These are phyloP conservation scores for Lipotes vexillifer DNA, from an alignment of 2,113 vertebrate species.

Conservation along the genomic window DNA sequence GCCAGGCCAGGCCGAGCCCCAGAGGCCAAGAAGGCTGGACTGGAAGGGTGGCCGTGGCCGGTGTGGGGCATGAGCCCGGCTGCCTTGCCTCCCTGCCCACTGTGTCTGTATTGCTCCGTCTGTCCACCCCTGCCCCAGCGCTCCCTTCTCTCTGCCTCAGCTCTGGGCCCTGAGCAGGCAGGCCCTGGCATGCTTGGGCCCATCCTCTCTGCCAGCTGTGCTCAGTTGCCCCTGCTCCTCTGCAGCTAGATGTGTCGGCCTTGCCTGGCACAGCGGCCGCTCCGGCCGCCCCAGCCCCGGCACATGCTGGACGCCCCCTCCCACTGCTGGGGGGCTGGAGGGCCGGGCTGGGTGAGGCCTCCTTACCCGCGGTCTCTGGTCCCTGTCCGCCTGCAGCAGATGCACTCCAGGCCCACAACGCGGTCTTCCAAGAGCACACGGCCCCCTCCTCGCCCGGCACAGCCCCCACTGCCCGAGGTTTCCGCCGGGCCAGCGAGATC, in stretches of 20 bases:
- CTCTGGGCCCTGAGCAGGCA: not conserved
- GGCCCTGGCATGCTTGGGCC: not conserved
- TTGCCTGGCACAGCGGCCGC: not conserved
- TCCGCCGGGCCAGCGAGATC: constrained; percentile 96
- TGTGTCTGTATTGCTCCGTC: constrained; percentile 16
- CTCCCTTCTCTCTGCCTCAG: not conserved
- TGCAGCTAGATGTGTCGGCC: not conserved
- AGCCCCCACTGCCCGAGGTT: constrained; percentile 88
- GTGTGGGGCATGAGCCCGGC: not conserved
- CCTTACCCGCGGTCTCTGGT: constrained; percentile 53
- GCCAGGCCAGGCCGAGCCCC: not conserved
- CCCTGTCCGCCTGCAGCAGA: constrained; percentile 92
- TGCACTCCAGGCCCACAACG: constrained; percentile 95
- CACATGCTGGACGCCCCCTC: not conserved
- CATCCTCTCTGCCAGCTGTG: not conserved
- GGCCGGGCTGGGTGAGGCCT: constrained; percentile 59
- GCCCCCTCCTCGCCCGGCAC: constrained; percentile 92
- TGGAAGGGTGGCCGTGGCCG: not conserved
- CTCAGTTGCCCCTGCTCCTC: not conserved
- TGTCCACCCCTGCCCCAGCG: not conserved
- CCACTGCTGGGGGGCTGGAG: constrained; percentile 65
- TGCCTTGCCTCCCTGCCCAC: not conserved
- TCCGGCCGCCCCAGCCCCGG: not conserved
- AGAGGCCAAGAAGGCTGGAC: not conserved
- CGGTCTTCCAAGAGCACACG: constrained; percentile 92